Base-by-base conservation (phyloP, 2,797 vertebrate genomes). In the Buceros bicornis region DNA sequence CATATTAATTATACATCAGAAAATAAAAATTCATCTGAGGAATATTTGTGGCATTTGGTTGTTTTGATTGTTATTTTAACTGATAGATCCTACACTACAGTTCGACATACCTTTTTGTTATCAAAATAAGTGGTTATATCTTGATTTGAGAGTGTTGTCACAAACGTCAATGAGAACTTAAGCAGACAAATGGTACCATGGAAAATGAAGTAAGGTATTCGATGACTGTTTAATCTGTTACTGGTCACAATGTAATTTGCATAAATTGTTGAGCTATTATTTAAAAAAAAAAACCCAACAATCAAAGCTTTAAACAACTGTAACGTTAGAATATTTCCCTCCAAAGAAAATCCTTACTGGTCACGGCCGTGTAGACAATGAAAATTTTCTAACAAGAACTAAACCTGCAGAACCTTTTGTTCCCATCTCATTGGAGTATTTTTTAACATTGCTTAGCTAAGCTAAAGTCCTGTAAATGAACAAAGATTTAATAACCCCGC, bases 11-110 rank as follows among this genome's bases (percentile, higher is more conserved):
- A 85, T 15, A 76, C 42, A 77, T n/a, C 84, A 94, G 80, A 87
- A 70, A 95, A 93, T 97, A 92, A 97, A 97, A 57, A 77, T 62
- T 67, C 90, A 82, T 90, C 74, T 90, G 82, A 79, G 72, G 56
- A 81, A 29, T 62, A 74, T 61, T 90, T 93, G 60, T 58, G 40
- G 1, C 28, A 26, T 76, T 89, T 43, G 24, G 45, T 76, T 81
- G n/a, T 76, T 86, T 84, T 70, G 33, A 24, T 40, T 57, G 53
- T 60, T 87, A n/a, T 26, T 80, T 81, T 45, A 43, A 47, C 15
- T 88, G 45, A 71, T n/a, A 33, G 70, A n/a, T 21, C 43, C 62
- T 73, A 13, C 11, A 4, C 20, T 71, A 18, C 1, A 53, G 20
- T 64, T 72, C 57, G 42, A 77, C 5, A 51, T 28, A 73, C 47